Evolutionary conservation across 2,113 vertebrate genomes (phyloP).

Genomic region (Heteronetta atricapilla): DNA sequence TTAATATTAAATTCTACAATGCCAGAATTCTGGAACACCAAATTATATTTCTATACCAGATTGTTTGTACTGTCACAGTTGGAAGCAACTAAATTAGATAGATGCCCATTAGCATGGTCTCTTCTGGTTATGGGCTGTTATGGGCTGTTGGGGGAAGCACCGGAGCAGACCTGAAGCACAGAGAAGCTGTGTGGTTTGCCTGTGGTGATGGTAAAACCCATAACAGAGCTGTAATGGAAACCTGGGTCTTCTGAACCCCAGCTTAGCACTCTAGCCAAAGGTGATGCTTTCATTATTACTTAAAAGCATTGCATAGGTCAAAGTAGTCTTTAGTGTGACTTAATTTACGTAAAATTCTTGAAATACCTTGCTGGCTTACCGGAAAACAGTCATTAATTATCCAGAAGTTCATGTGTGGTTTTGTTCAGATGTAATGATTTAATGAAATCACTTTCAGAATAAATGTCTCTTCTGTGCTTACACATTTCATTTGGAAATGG

Average conservation of each 20-base stretch:
- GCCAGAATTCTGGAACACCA: neutral
- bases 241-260: neutral
- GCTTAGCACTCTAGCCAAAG: neutral
- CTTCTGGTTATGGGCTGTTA: neutral
- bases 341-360: neutral
- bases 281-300: neutral
- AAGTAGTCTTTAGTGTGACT: neutral
- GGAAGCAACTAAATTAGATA: neutral
- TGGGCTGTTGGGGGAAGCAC: neutral
- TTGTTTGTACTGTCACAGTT: neutral
- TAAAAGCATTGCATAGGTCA: neutral
- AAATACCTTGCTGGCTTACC: neutral
- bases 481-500: neutral
- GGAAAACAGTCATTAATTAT: neutral
- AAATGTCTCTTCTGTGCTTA: neutral
- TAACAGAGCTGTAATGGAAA: neutral
- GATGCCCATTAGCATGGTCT: fast-evolving
- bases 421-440: neutral
- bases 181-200: neutral
- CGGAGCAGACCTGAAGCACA: neutral
- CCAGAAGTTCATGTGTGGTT: neutral
- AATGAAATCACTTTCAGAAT: neutral
- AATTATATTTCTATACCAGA: neutral
- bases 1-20: neutral
- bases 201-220: neutral